Evolutionary conservation across 1,140 invertebrate species (phyloP), one percentile per base, ranked within the genome.

Genomic region (Venturia canescens): DNA sequence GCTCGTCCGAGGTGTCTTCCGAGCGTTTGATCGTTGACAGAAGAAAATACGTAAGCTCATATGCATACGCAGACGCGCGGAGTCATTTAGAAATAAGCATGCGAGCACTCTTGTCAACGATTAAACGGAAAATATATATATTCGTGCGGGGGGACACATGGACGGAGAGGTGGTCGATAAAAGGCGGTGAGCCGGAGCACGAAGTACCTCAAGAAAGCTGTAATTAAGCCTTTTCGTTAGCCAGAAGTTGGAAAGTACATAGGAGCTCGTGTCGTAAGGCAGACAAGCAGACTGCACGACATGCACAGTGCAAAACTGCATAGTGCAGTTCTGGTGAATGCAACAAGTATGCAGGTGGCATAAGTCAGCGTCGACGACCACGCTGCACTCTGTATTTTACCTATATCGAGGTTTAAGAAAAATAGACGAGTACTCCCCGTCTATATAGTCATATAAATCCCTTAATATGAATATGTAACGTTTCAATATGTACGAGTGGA

Each of bases 311-410:
- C 38, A 29, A 70, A 70, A 70, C 67, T 34, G 31, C 67, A 70
- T 26, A 0, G 38, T 48, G 38, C n/a, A 26, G 38, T 34, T 70
- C 67, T 38, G 67, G 31, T 70, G 67, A 70, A 70, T 38, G 27
- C 67, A 70, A 70, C 67, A 70, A 70, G 67, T 70, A 70, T 23
- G 53, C 67, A 70, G 67, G 67, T 70, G 31, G 31, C 31, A 57
- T 29, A 29, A 70, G 70, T 48, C 34, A 50, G 70, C 38, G 34
- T 72, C 18, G 5, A 57, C 21, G 6, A 21, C 16, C n/a, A 50
- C 6, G 34, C 21, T 23, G 27, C n/a, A 50, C 34, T 7, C 18
- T 57, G 70, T 70, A 70, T 70, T 70, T 70, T 31, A 70, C 34
- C 31, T 70, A 70, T 13, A 70, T 27, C 53, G 21, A 18, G 67